Percentiles rank a stretch among this genome's conserved stretches.
Conservation (phyloP, 2,888 invertebrate genomes). For the Papilio gigon region DNA sequence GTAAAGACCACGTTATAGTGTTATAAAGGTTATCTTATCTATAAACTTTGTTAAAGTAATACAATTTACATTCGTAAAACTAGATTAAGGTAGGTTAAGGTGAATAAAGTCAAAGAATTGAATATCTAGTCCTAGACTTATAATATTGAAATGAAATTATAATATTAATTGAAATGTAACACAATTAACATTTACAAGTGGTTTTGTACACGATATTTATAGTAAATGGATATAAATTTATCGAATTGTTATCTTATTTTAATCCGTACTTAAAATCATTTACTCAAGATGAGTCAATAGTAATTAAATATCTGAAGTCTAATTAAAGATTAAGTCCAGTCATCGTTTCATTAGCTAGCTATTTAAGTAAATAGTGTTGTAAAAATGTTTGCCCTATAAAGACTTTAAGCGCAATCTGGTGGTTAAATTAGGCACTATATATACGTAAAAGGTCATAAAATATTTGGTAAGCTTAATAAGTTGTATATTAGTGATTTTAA, state of each 20-base stretch:
- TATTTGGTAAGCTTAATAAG: no score
- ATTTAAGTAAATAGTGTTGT: not conserved
- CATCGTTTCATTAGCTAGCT: not conserved
- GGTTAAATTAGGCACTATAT: no score
- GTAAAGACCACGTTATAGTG: not conserved
- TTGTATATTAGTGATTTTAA: no score
- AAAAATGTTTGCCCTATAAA: no score
- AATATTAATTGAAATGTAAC: slow-evolving; percentile 31
- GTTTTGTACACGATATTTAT: not conserved
- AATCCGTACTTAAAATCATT: not conserved
- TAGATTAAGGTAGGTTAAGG: slow-evolving; percentile 39
- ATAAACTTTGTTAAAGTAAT: slow-evolving; percentile 21
- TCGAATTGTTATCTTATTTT: not conserved
- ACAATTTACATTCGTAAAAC: slow-evolving; percentile 30
- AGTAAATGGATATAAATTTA: not conserved
- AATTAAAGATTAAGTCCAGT: no score
- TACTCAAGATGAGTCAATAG: no score
- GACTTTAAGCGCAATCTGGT: no score
- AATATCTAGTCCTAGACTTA: slow-evolving; percentile 31
- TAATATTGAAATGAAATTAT: slow-evolving; percentile 38
- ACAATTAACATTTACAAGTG: slow-evolving; percentile 4
- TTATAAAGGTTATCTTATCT: slow-evolving; percentile 23
- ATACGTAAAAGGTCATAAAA: no score
- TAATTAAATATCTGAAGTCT: no score
- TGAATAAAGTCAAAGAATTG: slow-evolving; percentile 39